These are phyloP conservation scores for Pilophorus perplexus DNA, from an alignment of 2,888 invertebrate species.

Conservation along the genomic window DNA sequence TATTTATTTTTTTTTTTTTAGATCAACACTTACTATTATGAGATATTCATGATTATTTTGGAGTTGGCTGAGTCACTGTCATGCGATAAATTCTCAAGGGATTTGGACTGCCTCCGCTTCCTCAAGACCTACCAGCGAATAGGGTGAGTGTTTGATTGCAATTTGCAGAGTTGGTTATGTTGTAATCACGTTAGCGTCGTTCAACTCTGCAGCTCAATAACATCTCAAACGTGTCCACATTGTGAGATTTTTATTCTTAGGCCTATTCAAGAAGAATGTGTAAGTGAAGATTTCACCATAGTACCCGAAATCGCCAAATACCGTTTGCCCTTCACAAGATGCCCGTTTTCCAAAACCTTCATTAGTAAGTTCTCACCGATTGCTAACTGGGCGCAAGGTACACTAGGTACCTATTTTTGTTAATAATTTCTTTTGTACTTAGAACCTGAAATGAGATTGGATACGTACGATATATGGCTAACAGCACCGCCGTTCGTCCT, in stretches of 20 bases:
- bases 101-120: conserved; percentile 7
- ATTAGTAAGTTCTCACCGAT: conserved; percentile 36
- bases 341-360: conserved; percentile 50
- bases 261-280: conserved; percentile 54
- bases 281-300: conserved; percentile 55
- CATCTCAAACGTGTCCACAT: too few species aligned
- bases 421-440: too few species aligned
- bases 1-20: too few species aligned
- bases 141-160: conserved; percentile 25
- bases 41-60: conserved; percentile 56
- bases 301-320: conserved; percentile 56
- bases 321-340: conserved; percentile 55
- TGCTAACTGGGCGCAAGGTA: too few species aligned
- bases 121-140: conserved; percentile 20
- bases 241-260: conserved; percentile 48
- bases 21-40: conserved; percentile 58
- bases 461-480: conserved; percentile 56
- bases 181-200: too few species aligned
- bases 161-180: too few species aligned
- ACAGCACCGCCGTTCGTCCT: conserved; percentile 35
- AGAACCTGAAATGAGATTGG: conserved; percentile 55
- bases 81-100: neutral
- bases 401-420: too few species aligned
- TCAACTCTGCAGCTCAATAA: too few species aligned
- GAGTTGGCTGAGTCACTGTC: conserved; percentile 49